These are phyloP conservation scores for Watsonalla binaria DNA, from an alignment of 2,888 invertebrate species.

Conservation along the genomic window DNA sequence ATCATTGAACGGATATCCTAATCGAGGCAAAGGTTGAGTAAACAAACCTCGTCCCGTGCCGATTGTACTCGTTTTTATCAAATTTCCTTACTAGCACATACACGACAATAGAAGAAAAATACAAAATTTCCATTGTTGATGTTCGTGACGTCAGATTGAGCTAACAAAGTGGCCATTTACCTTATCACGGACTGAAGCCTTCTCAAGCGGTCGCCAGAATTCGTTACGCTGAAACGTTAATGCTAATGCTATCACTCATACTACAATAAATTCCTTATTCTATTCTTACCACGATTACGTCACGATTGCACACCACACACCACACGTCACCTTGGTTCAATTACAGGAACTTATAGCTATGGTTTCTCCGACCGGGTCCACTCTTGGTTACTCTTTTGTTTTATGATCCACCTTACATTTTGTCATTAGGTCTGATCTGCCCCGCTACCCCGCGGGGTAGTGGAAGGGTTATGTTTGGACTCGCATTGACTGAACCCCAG, in stretches of 20 bases:
- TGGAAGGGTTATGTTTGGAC: too few relatives aligned
- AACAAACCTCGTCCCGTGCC: too few relatives aligned
- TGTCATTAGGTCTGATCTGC: too few relatives aligned
- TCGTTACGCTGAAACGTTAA: background rate
- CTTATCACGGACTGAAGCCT: background rate
- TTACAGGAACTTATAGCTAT: background rate
- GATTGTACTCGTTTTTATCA: background rate
- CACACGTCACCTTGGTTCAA: background rate
- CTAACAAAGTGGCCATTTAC: constrained; percentile 1
- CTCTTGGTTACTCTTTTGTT: too few relatives aligned
- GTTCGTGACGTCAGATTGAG: background rate
- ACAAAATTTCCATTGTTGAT: background rate
- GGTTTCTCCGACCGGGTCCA: too few relatives aligned
- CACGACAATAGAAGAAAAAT: background rate
- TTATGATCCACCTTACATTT: too few relatives aligned
- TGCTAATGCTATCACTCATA: background rate
- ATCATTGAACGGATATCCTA: too few relatives aligned
- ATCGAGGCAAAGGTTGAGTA: too few relatives aligned
- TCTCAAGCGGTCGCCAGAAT: background rate
- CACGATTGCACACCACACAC: too few relatives aligned
- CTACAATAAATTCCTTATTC: background rate
- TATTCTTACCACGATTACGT: too few relatives aligned
- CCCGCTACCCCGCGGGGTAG: too few relatives aligned
- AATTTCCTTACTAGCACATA: background rate
- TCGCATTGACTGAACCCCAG: too few relatives aligned